Base-by-base conservation (phyloP, 2,888 invertebrate genomes). In the Tachina grossa region DNA sequence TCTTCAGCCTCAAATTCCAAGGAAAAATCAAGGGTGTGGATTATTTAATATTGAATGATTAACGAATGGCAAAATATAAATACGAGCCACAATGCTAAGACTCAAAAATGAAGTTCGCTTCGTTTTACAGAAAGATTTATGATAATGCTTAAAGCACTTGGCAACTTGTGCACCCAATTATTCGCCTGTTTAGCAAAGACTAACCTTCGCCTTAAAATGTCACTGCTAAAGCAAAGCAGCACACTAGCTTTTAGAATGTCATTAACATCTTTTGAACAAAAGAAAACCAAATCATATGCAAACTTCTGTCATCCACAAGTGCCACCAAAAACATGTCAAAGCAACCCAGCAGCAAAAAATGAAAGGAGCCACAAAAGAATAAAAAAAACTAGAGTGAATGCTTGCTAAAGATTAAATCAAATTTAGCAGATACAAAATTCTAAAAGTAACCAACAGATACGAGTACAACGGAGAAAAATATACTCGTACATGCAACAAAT, bases 341-440 rank as follows among this genome's bases (percentile, higher is more conserved):
- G 19, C 13, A 66, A 43, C 5, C 47, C 65, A 66, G n/a, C 47
- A 55, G 41, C 16, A 63, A 1, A 1, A 49, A 14, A 13, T 19
- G 9, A 10, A 63, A 41, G 22, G 11, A 63, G 16, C 31, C 31
- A 31, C 31, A 6, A 43, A 39, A 45, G 19, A 53, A 10, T 9
- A 39, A 45, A 22, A 55, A 57, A 49, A 43, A 43, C 49, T 72
- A 45, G 57, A 65, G 43, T 78, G 74, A 69, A 68, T 75, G 83
- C 79, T 75, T 69, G 68, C 74, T 75, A 68, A 79, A 75, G 83
- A 79, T 79, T 75, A 75, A 79, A 84, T 69, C 74, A 69, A 68
- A 69, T 75, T 79, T 39, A 83, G 57, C 53, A 71, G 69, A 75
- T 68, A 77, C 19, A 75, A 75, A 31, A 68, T 49, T 66, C 66